A percentile compares a stretch with the other conserved stretches of the same genome.
Conservation (phyloP, 1,140 invertebrate genomes). For the Cardiocondyla obscurior region DNA sequence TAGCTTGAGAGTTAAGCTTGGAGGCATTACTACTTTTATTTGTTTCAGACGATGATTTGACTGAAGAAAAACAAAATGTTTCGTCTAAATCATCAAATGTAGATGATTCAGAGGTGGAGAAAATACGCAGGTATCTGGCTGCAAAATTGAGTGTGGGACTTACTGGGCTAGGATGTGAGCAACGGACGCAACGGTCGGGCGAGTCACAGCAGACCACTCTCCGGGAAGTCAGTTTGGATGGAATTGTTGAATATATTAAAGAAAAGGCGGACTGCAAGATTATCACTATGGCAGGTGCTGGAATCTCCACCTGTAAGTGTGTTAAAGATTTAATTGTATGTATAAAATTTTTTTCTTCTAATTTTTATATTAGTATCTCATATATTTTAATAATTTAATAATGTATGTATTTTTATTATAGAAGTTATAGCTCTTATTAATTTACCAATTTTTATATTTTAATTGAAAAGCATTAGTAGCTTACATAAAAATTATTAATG, state of each 20-base stretch:
- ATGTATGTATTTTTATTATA: slow-evolving; percentile 46
- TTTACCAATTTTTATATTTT: background rate
- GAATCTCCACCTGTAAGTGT: slow-evolving; percentile 95
- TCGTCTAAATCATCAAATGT: slow-evolving; percentile 41
- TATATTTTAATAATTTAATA: background rate
- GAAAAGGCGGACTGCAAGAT: slow-evolving; percentile 92
- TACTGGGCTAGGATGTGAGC: slow-evolving; percentile 8
- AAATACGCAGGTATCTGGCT: slow-evolving; percentile 75
- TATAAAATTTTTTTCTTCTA: background rate
- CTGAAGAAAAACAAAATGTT: slow-evolving; percentile 39
- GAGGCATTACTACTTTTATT: background rate
- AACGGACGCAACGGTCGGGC: slow-evolving; percentile 9
- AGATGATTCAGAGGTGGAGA: slow-evolving; percentile 72
- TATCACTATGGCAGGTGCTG: slow-evolving; percentile 96
- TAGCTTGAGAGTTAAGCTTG: too few species aligned
- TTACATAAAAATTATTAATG: background rate
- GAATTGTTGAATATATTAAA: slow-evolving; percentile 89
- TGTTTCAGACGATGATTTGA: slow-evolving; percentile 40
- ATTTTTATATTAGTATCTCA: too few species aligned
- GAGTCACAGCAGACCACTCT: slow-evolving; percentile 68
- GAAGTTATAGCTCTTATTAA: background rate
- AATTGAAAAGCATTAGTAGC: background rate
- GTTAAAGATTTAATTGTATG: background rate
- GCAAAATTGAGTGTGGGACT: slow-evolving; percentile 72
- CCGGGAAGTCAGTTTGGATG: slow-evolving; percentile 86